Evolutionary conservation across 1,140 invertebrate species (phyloP), one percentile per base, ranked within the genome.

Genomic region (Bombus balteatus): DNA sequence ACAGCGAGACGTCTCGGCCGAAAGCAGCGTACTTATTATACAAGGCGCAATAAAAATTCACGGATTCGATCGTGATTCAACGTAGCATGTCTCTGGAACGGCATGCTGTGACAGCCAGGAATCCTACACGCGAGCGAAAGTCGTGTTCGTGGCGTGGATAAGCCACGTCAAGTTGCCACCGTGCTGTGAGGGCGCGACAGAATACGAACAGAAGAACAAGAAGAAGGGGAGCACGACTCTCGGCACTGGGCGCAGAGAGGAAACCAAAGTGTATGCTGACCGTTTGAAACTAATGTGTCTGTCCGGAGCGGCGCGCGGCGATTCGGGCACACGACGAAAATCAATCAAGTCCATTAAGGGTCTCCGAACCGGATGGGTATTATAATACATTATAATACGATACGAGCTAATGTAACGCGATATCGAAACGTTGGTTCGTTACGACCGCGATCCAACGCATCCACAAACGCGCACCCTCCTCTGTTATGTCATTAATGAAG

Each of bases 321-420:
- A 91, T 87, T 66, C 73, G 62, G 88, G 86, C 89, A 84, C 91
- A 87, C 89, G 91, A 92, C 91, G 88, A 90, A 87, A 92, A 92
- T 92, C 89, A 92, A 87, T 92, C 89, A 87, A 62, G 62, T 81
- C 91, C 89, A 92, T 92, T 92, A 92, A 76, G 87, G 70, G 74
- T 28, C 43, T 22, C n/a, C 62, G 86, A 59, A 81, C 70, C 79
- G 47, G 25, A n/a, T 18, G 75, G 32, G 70, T 43, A 68, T 86
- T 87, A 89, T 83, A 90, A 83, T 88, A 53, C 70, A 47, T 43
- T 47, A 53, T 75, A 75, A 75, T 76, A 76, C 71, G 86, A 89
- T 81, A 78, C 39, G 34, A 65, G 70, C 59, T 81, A 84, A 81
- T 77, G 81, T 81, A 87, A 90, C 77, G 81, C 81, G 85, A 89